Evolutionary conservation across 2,888 invertebrate genomes (phyloP).

Genomic region (Clanis bilineata): DNA sequence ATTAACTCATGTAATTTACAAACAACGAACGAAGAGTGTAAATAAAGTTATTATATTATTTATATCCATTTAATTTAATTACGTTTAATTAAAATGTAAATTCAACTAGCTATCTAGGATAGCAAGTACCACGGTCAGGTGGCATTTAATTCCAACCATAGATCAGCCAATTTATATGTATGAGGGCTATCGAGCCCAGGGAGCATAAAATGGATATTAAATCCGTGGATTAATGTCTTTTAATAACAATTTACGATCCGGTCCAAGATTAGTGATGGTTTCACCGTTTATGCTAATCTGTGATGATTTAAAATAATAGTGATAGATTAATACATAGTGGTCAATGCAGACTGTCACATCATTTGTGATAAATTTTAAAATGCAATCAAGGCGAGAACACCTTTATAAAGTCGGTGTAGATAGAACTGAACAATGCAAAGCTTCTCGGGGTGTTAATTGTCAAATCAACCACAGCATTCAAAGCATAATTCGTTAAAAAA

Average conservation of each 20-base stretch:
- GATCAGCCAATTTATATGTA: slow-evolving; percentile 16
- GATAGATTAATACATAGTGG: slow-evolving; percentile 2
- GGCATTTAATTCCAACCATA: slow-evolving; percentile 1
- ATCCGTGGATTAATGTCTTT: slow-evolving; percentile 21
- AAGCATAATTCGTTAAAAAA: too few species aligned
- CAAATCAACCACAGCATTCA: too few species aligned
- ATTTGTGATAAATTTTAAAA: background rate
- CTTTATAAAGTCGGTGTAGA: too few species aligned
- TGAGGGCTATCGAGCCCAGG: slow-evolving; percentile 12
- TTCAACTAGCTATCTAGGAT: background rate
- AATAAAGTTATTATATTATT: background rate
- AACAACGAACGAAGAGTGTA: background rate
- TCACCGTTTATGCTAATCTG: slow-evolving; percentile 18
- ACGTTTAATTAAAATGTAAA: background rate
- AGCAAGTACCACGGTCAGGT: background rate
- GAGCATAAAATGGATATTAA: slow-evolving; percentile 19
- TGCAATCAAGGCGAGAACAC: too few species aligned
- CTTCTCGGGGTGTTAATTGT: too few species aligned
- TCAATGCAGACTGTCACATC: background rate
- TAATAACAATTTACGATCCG: slow-evolving; percentile 20
- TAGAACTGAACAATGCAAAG: too few species aligned
- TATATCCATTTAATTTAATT: background rate
- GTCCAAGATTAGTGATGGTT: slow-evolving; percentile 18
- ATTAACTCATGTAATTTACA: too few species aligned
- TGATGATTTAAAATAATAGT: slow-evolving; percentile 7